These are phyloP conservation scores for Drymonia ruficornis DNA, from an alignment of 2,888 invertebrate species.

Conservation along the genomic window DNA sequence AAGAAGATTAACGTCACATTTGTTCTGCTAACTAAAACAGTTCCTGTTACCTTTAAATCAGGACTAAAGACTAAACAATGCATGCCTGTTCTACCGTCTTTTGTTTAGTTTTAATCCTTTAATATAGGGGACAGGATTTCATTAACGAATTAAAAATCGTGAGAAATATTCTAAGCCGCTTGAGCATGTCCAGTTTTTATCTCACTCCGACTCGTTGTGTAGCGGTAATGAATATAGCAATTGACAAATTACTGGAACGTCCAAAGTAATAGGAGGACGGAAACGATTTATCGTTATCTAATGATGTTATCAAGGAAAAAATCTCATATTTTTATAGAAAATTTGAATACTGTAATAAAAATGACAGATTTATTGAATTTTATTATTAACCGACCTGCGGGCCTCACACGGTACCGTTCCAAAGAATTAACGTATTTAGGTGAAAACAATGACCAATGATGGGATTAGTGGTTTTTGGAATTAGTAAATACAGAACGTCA, in stretches of 20 bases:
- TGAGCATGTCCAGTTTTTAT: background rate
- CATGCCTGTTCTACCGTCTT: background rate
- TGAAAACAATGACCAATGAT: too few species aligned
- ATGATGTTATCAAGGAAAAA: too few species aligned
- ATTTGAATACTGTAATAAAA: background rate
- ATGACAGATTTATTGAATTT: background rate
- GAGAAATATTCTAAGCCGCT: slow-evolving; percentile 1
- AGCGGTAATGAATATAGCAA: background rate
- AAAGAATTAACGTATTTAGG: too few species aligned
- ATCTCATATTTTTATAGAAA: background rate
- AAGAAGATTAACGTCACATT: slow-evolving; percentile 5
- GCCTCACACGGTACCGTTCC: too few species aligned
- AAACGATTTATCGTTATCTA: slow-evolving; percentile 1
- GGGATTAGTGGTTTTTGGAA: too few species aligned
- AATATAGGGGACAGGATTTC: slow-evolving; percentile 1
- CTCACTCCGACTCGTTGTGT: background rate
- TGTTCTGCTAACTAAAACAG: slow-evolving; percentile 1
- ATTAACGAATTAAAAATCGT: slow-evolving; percentile 23
- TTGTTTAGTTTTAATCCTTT: slow-evolving; percentile 7
- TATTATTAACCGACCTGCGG: too few species aligned
- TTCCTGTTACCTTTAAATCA: slow-evolving; percentile 3
- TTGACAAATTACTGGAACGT: slow-evolving; percentile 2
- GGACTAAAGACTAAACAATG: slow-evolving; percentile 5
- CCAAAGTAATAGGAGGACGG: background rate
- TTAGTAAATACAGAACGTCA: too few species aligned